These are phyloP conservation scores for Muscidifurax raptorellus DNA, from an alignment of 1,140 invertebrate species.

Conservation along the genomic window DNA sequence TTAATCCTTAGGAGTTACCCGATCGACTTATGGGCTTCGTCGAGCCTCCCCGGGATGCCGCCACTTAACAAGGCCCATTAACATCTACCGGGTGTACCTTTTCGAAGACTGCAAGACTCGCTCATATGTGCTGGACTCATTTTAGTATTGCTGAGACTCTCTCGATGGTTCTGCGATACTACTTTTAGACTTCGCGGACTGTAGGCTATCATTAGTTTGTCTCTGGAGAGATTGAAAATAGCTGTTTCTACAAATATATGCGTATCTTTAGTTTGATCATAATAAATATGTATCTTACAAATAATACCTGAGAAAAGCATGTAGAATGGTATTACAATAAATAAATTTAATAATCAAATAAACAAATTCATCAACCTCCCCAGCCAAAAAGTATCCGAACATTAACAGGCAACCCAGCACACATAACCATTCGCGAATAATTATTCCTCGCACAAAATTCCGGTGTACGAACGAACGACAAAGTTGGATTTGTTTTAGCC, in stretches of 20 bases:
- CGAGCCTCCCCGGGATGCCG: slow-evolving; percentile 65
- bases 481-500: slow-evolving; percentile 45
- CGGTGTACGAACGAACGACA: neutral
- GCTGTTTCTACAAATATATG: too few relatives aligned
- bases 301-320: too few relatives aligned
- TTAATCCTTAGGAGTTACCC: slow-evolving; percentile 59
- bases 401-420: too few relatives aligned
- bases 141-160: neutral
- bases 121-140: neutral
- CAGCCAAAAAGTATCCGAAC: too few relatives aligned
- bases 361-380: too few relatives aligned
- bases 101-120: neutral
- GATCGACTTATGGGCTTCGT: slow-evolving; percentile 57
- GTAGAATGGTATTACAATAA: too few relatives aligned
- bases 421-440: neutral
- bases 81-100: slow-evolving; percentile 43
- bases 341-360: too few relatives aligned
- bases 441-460: slow-evolving; percentile 45
- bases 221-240: too few relatives aligned
- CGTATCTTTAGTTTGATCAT: too few relatives aligned
- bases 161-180: neutral
- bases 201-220: too few relatives aligned
- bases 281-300: too few relatives aligned
- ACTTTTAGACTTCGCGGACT: neutral
- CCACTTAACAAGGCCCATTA: slow-evolving; percentile 58